Evolutionary conservation across 2,113 vertebrate species (phyloP), one percentile per base, ranked within the genome.

Genomic region (Festucalex cinctus): DNA sequence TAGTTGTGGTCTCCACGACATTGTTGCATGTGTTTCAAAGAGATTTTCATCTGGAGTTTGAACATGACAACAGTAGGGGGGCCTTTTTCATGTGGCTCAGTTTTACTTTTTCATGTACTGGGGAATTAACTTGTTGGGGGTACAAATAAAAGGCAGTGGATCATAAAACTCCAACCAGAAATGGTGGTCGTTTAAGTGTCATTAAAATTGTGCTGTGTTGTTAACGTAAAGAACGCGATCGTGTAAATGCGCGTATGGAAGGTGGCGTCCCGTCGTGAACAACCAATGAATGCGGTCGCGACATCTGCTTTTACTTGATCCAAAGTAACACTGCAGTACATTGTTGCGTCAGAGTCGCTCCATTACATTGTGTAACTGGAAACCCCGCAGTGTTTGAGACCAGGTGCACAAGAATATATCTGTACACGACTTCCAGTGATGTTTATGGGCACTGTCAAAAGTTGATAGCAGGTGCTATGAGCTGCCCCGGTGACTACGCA

Each of bases 41-140:
- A 58, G 37, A 22, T 83, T 80, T 82, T 79, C 49, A 2, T 67
- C 56, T 17, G 9, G 54, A 46, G 59, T 73, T 73, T 73, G 39
- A 78, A 72, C 65, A 41, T 35, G 17, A 71, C 51, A 63, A 78
- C 78, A 71, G 69, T 71, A 73, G 71, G 46, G 56, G 32, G 59
- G n/a, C 53, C 24, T 71, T 60, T 73, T 70, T 28, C 20, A 63
- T 61, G 63, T 32, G 61, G 48, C 26, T 80, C 68, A 78, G 81
- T 78, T 83, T 82, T 82, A 80, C n/a, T n/a, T n/a, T n/a, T n/a
- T n/a, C n/a, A 85, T 71, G 83, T 73, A 70, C 67, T 70, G 66
- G 63, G 65, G 78, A 83, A 85, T 86, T 78, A 85, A 80, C 49
- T 49, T 49, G 61, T 63, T 66, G 66, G 75, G 61, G 65, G 32